phyloP scores from a whole-genome alignment of 2,113 vertebrate species.

The Solenodon paradoxus region DNA sequence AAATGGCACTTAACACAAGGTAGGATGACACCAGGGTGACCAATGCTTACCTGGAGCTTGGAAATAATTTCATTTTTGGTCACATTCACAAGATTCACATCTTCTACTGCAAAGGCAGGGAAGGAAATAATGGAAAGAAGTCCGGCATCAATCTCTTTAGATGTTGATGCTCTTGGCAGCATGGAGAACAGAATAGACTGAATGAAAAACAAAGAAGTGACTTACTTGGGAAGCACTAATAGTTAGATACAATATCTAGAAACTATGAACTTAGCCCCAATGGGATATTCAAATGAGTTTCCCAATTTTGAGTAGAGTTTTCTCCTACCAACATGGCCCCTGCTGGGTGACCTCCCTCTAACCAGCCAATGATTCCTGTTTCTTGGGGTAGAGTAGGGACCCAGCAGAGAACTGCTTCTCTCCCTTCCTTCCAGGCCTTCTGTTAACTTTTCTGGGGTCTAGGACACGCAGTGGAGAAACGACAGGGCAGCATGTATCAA shows the following conservation, averaged over 20 bases:
- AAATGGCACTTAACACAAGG: not conserved
- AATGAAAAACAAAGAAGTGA: conserved; percentile 57
- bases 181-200: conserved; percentile 99
- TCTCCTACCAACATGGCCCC: not conserved
- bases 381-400: not conserved
- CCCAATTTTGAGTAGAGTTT: not conserved
- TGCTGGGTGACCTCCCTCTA: not conserved
- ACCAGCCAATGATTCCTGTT: not conserved
- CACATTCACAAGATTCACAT: conserved; percentile 91
- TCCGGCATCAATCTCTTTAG: conserved; percentile 98
- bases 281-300: not conserved
- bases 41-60: conserved; percentile 91
- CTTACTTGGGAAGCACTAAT: not conserved
- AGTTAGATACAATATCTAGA: not conserved
- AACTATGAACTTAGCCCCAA: not conserved
- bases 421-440: not conserved
- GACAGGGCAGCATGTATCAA: not conserved
- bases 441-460: not conserved
- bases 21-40: not conserved
- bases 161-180: conserved; percentile 96
- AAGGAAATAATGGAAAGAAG: conserved; percentile 97
- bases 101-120: conserved; percentile 98
- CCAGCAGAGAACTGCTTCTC: not conserved
- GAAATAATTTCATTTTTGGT: conserved; percentile 97
- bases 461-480: not conserved